Evolutionary conservation across 2,888 invertebrate genomes (phyloP), one percentile per base, ranked within the genome.

Genomic region (Altica lythri): DNA sequence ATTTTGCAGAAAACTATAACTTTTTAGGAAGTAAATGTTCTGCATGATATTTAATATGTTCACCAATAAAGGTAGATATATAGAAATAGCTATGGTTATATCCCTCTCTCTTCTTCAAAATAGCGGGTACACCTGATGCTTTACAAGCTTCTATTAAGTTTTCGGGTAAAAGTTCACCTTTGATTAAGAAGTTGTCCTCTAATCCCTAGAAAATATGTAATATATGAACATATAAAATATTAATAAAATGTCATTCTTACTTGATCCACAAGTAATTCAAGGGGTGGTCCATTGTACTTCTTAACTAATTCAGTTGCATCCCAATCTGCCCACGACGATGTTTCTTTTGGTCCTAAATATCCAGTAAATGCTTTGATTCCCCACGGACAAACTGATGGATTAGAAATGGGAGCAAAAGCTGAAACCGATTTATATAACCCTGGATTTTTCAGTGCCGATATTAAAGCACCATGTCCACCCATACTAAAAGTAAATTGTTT

Each of bases 11-110:
- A n/a, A n/a, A n/a, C n/a, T 42, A 49, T 85, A 49, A 42, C 22
- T 49, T 40, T 40, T 32, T 49, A 1, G 48, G 38, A 13, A 49
- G 30, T 12, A 94, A 81, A 73, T 86, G 83, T 71, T 89, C 87
- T 2, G 89, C 85, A 75, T 99, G 98, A 76, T 94, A 93, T 52
- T 83, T 84, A 55, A 99, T 84, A 73, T 99, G 98, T 72, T 98
- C 95, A 32, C 86, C 90, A 46, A 99, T 87, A 75, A 92, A 98
- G 0, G 92, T 85, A 0, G 95, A 81, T 61, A 99, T 90, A 72
- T 93, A 96, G 72, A 85, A 97, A 72, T 97, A 98, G 38, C 92
- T 88, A 77, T 99, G 99, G 75, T 98, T 95, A 72, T 97, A 99
- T 10, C 90, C 94, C 61, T 89, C 88, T 6, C 90, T 82, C 69